These are phyloP conservation scores for Mimas tiliae DNA, from an alignment of 2,888 invertebrate genomes.

Conservation along the genomic window DNA sequence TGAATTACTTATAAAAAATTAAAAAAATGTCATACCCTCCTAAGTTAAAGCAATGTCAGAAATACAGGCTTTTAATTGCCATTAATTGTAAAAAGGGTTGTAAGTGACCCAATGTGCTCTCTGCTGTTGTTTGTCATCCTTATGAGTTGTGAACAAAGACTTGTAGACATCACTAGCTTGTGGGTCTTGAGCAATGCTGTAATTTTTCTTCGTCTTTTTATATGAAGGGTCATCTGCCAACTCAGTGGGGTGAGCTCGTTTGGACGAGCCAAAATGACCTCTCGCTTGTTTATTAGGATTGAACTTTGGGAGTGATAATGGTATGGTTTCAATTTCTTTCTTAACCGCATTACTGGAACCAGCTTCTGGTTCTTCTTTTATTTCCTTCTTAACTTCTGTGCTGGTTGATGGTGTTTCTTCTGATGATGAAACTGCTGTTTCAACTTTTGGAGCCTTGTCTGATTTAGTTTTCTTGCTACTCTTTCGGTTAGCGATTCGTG, in stretches of 20 bases:
- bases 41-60: no score
- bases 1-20: no score
- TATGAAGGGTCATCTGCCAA: conserved; percentile 87
- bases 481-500: conserved; percentile 88
- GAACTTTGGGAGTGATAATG: conserved; percentile 72
- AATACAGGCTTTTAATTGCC: not conserved
- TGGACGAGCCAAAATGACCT: conserved; percentile 76
- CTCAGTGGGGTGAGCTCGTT: conserved; percentile 68
- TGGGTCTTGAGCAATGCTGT: conserved; percentile 96
- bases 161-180: conserved; percentile 96
- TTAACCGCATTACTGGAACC: conserved; percentile 62
- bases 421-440: conserved; percentile 51
- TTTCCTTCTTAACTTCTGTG: conserved; percentile 49
- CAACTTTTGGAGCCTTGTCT: conserved; percentile 54
- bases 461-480: conserved; percentile 86
- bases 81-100: conserved; percentile 94
- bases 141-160: conserved; percentile 96
- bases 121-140: conserved; percentile 93
- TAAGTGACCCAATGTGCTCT: conserved; percentile 99
- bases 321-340: conserved; percentile 77
- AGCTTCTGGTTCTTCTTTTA: conserved; percentile 68
- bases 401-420: conserved; percentile 46
- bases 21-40: no score
- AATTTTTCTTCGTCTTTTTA: conserved; percentile 91
- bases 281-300: conserved; percentile 73